Evolutionary conservation across 1,140 invertebrate species (phyloP).

Genomic region (Brachionus manjavacas): DNA sequence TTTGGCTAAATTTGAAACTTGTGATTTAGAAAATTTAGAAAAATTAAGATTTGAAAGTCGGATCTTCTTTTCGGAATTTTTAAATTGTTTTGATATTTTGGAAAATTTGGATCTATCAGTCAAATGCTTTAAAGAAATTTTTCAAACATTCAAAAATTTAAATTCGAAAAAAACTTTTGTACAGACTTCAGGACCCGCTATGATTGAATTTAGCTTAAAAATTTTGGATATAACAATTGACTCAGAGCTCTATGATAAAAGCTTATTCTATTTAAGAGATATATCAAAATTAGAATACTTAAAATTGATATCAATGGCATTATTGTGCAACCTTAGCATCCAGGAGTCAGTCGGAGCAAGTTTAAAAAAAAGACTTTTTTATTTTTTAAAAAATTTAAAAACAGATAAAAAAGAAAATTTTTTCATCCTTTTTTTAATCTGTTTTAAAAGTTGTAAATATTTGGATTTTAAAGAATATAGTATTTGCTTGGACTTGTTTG

Average conservation of each 20-base stretch:
- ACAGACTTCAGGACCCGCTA: not conserved
- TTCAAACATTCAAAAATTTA: not conserved
- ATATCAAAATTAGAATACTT: not conserved
- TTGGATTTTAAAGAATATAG: not conserved
- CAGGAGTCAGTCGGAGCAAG: not conserved
- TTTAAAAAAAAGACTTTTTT: not conserved
- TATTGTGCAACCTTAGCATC: not conserved
- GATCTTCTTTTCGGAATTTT: not conserved
- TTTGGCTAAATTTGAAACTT: not conserved
- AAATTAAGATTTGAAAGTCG: not conserved
- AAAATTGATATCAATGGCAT: not conserved
- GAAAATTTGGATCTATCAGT: not conserved
- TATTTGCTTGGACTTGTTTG: not conserved
- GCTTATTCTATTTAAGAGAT: not conserved
- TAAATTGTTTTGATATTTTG: not conserved
- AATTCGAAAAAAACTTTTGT: not conserved
- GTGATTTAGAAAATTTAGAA: not conserved
- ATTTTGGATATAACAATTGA: not conserved
- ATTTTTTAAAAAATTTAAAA: not conserved
- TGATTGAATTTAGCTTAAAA: slow-evolving; percentile 3
- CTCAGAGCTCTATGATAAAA: not conserved
- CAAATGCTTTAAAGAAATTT: not conserved
- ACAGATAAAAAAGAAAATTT: not conserved
- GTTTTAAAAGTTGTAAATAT: not conserved
- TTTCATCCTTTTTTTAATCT: not conserved